Percentiles rank a stretch among this genome's conserved stretches.
These are phyloP conservation scores for Phoenicopterus ruber DNA, from an alignment of 2,113 vertebrate genomes.

Conservation along the genomic window DNA sequence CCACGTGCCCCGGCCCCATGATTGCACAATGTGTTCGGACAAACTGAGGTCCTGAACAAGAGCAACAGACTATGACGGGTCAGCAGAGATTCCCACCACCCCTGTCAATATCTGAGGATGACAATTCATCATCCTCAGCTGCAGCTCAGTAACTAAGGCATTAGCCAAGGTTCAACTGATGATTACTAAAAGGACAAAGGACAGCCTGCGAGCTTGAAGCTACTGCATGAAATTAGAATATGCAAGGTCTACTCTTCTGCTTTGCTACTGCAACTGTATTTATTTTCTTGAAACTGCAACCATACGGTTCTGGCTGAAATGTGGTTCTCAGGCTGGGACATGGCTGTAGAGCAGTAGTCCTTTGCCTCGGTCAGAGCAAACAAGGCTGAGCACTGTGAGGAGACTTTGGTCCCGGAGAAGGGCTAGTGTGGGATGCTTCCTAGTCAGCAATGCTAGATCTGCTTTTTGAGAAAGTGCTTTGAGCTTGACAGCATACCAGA, in stretches of 20 bases:
- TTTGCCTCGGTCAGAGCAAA: not conserved
- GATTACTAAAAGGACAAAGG: not conserved
- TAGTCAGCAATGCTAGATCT: not conserved
- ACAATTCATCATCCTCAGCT: not conserved
- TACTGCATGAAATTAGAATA: not conserved
- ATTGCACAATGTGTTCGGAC: not conserved
- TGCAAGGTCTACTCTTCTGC: not conserved
- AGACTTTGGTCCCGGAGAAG: not conserved
- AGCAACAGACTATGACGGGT: not conserved
- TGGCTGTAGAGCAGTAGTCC: not conserved
- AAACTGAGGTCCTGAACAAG: not conserved
- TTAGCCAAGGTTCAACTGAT: not conserved
- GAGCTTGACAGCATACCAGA: not conserved
- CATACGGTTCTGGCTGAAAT: not conserved
- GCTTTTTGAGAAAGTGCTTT: not conserved
- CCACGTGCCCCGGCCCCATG: not conserved
- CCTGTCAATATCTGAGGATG: not conserved
- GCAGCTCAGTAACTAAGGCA: not conserved
- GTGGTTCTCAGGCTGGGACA: not conserved
- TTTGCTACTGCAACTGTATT: not conserved
- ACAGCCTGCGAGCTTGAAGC: not conserved
- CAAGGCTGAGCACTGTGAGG: not conserved
- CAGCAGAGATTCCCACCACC: not conserved
- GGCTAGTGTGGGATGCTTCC: not conserved
- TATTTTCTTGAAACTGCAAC: not conserved